phyloP scores from a whole-genome alignment of 1,140 invertebrate genomes.

The Aphelinus certus region DNA sequence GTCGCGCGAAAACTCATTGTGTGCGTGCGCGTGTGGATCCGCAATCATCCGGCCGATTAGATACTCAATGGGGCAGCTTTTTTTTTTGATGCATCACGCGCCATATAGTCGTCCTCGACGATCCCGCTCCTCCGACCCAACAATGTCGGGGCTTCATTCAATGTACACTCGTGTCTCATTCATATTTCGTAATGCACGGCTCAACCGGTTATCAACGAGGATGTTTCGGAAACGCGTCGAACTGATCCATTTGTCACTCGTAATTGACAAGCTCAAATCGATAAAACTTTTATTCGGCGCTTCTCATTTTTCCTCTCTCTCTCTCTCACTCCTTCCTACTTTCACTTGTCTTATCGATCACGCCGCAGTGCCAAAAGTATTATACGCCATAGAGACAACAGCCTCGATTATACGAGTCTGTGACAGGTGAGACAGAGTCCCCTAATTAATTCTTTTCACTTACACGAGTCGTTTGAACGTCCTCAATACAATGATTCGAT shows the following conservation, averaged over 20 bases:
- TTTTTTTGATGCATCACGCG: conserved; percentile 11
- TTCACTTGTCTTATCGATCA: conserved; percentile 19
- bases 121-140: background rate
- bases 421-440: no score
- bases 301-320: background rate
- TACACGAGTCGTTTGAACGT: no score
- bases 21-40: background rate
- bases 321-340: background rate
- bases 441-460: no score
- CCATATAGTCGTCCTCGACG: background rate
- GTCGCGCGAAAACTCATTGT: conserved; percentile 9
- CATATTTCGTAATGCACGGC: background rate
- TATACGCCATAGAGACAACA: no score
- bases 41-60: conserved; percentile 29
- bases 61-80: conserved; percentile 11
- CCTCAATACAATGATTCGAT: no score
- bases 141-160: background rate
- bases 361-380: no score
- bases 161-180: background rate
- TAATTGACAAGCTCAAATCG: conserved; percentile 29
- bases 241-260: conserved; percentile 18
- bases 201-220: background rate
- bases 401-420: no score
- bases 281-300: conserved; percentile 31
- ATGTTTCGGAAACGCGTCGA: conserved; percentile 1